These are phyloP conservation scores for Falcaria lacertinaria DNA, from an alignment of 2,888 invertebrate genomes.

Conservation along the genomic window DNA sequence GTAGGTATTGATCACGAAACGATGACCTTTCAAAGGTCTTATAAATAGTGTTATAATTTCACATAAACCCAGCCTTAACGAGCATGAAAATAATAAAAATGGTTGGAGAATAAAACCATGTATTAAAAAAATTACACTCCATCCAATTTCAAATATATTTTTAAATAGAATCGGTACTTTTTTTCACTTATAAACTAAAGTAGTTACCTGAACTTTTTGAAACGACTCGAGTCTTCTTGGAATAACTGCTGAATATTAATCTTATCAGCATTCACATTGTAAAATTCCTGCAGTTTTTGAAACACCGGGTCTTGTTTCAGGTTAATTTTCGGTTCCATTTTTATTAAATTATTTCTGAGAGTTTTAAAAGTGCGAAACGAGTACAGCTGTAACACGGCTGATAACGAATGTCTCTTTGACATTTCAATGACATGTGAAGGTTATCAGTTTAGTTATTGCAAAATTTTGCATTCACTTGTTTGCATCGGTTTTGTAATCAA, in stretches of 20 bases:
- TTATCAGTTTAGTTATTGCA: constrained; percentile 52
- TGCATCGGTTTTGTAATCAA: not conserved
- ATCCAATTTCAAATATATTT: too few relatives aligned
- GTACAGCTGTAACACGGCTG: constrained; percentile 43
- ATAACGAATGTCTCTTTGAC: constrained; percentile 69
- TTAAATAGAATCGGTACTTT: too few relatives aligned
- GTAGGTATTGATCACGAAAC: not conserved
- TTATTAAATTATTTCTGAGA: constrained; percentile 26
- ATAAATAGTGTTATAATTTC: constrained; percentile 27
- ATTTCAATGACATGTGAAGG: constrained; percentile 74
- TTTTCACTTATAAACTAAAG: too few relatives aligned
- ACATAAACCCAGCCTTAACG: constrained; percentile 6
- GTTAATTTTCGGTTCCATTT: constrained; percentile 68
- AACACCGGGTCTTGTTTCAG: constrained; percentile 83
- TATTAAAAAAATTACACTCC: too few relatives aligned
- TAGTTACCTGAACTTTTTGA: constrained; percentile 91
- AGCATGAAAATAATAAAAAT: too few relatives aligned
- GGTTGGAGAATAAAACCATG: too few relatives aligned
- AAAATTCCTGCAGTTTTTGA: constrained; percentile 87
- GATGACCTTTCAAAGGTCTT: constrained; percentile 50
- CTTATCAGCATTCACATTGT: constrained; percentile 83
- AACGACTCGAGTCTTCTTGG: constrained; percentile 87
- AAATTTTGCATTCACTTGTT: not conserved
- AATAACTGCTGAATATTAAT: constrained; percentile 92
- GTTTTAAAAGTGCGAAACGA: constrained; percentile 29